Base-by-base conservation (phyloP, 2,888 invertebrate species). In the Conops quadrifasciatus region DNA sequence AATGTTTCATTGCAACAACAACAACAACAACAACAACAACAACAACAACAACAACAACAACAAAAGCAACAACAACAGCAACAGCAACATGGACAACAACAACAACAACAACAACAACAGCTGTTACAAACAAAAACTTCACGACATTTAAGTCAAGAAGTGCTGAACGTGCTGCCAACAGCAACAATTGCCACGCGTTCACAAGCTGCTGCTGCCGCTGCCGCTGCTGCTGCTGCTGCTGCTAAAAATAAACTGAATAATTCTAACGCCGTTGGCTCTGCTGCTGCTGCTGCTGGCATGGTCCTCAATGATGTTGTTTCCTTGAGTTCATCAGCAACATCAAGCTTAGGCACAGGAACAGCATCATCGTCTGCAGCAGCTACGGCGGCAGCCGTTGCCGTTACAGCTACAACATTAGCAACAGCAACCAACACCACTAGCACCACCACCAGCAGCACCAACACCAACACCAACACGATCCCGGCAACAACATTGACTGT, bases 161-260 rank as follows among this genome's bases (percentile, higher is more conserved):
- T 70, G 26, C 73, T 73, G 69, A 75, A 59, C 45, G 67, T 64
- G 9, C 74, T 72, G 58, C 53, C 71, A 67, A 73, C 79, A 76
- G 65, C 78, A 75, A 76, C 79, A 77, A 79, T 79, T 77, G 79
- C 78, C 73, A 70, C 80, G 62, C 83, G 77, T 75, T 73, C 82
- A 77, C 79, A 78, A 47, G 59, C 62, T 7, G 24, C 28, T 49
- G 16, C 15, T 62, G 75, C 76, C n/a, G 19, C 16, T 80, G 77
- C 76, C 70, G 63, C 45, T 51, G 64, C 66, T n/a, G 24, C 45
- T 51, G 64, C 66, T n/a, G 24, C 76, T 64, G 80, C 76, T 74
- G 58, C 73, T 73, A 79, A 73, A 75, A 76, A 75, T 28, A 63
- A 56, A 65, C 51, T 30, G 56, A 72, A 71, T 30, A 66, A 62